phyloP scores from a whole-genome alignment of 23 tunicate genomes.

The Aplidium turbinatum region DNA sequence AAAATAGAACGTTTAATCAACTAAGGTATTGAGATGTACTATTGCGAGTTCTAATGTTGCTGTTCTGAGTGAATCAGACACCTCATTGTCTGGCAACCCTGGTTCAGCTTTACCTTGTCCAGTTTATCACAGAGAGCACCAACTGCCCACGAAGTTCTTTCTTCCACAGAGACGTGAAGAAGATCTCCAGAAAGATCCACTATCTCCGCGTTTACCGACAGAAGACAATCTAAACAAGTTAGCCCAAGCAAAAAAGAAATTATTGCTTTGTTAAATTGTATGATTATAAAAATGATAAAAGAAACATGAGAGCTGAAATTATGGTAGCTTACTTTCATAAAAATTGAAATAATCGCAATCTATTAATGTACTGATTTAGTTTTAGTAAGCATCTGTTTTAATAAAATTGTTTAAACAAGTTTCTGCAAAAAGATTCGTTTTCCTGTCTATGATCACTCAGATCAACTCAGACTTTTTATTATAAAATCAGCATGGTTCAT shows the following conservation, averaged over 20 bases:
- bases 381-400: too few species aligned
- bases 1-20: too few species aligned
- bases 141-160: constrained; percentile 69
- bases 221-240: constrained; percentile 48
- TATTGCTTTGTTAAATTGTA: neutral
- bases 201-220: constrained; percentile 59
- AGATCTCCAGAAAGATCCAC: constrained; percentile 69
- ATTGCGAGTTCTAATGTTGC: too few species aligned
- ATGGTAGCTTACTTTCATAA: neutral
- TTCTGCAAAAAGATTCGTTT: too few species aligned
- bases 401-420: too few species aligned
- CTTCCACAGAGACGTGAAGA: constrained; percentile 48
- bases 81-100: too few species aligned
- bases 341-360: neutral
- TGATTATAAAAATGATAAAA: too few species aligned
- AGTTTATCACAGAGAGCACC: constrained; percentile 64
- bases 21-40: too few species aligned
- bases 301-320: neutral
- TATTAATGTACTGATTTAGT: neutral
- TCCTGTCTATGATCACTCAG: too few species aligned
- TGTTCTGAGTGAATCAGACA: neutral
- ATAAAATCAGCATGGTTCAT: too few species aligned
- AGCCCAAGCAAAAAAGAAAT: neutral
- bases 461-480: too few species aligned
- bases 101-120: constrained; percentile 66